These are phyloP conservation scores for Ophraella communa DNA, from an alignment of 2,888 invertebrate genomes.

Conservation along the genomic window DNA sequence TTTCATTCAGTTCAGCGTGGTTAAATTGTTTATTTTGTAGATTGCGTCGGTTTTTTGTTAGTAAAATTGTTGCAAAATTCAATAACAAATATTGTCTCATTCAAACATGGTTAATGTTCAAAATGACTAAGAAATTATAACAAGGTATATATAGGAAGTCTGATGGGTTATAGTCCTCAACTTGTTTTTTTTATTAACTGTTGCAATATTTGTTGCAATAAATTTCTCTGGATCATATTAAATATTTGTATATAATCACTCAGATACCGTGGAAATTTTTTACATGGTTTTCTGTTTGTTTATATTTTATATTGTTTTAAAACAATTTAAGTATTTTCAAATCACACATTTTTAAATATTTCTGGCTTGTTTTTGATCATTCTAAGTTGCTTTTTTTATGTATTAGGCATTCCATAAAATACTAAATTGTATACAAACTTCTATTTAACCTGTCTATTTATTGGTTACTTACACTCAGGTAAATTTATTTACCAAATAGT, in stretches of 20 bases:
- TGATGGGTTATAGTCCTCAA: not conserved
- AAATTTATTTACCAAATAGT: slow-evolving; percentile 13
- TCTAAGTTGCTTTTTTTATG: no score
- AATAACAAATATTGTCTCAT: not conserved
- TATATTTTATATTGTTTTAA: no score
- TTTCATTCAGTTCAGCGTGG: not conserved
- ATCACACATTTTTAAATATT: not conserved
- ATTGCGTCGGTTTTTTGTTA: not conserved
- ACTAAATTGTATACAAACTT: not conserved
- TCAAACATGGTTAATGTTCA: not conserved
- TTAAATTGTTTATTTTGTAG: not conserved
- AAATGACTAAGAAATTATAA: slow-evolving; percentile 1
- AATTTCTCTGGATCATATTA: no score
- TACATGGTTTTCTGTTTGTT: no score
- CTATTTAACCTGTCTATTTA: no score
- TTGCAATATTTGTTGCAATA: not conserved
- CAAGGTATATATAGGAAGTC: not conserved
- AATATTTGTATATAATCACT: no score
- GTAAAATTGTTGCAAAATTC: not conserved
- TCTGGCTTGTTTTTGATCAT: not conserved
- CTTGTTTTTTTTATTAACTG: not conserved
- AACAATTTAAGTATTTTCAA: no score
- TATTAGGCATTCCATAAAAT: not conserved
- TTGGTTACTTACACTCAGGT: slow-evolving; percentile 10
- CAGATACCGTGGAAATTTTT: no score